Evolutionary conservation across 2,113 vertebrate genomes (phyloP).

Genomic region (Lethenteron camtschaticum): DNA sequence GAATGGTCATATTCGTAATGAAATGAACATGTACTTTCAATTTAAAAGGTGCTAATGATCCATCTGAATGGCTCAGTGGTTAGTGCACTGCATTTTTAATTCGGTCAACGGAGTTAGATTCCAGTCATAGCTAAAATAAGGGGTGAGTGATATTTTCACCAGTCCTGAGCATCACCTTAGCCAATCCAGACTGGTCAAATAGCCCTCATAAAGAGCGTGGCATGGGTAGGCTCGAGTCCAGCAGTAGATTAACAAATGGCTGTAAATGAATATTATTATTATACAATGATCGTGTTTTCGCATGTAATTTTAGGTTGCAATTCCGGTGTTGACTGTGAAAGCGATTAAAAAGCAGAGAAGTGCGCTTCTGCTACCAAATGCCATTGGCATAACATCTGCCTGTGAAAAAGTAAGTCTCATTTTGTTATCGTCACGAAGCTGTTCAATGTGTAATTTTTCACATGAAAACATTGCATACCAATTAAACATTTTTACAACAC

Average conservation of each 20-base stretch:
- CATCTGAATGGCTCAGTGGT: too few species aligned
- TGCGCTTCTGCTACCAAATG: conserved; percentile 2
- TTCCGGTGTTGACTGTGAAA: background rate
- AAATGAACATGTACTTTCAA: too few species aligned
- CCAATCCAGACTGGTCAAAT: background rate
- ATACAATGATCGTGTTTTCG: too few species aligned
- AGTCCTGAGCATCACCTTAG: background rate
- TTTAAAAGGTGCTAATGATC: too few species aligned
- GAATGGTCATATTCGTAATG: too few species aligned
- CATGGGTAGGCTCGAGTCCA: too few species aligned
- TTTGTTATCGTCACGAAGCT: background rate
- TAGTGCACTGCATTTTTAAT: too few species aligned
- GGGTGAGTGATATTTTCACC: background rate
- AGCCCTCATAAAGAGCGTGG: background rate
- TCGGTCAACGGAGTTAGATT: too few species aligned
- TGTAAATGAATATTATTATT: too few species aligned
- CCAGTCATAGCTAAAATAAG: too few species aligned
- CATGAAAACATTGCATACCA: background rate
- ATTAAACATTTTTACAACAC: background rate
- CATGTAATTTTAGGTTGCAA: background rate
- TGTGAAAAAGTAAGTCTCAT: conserved; percentile 1
- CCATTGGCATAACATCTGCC: background rate
- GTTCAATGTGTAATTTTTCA: background rate
- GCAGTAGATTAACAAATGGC: too few species aligned
- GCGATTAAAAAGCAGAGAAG: conserved; percentile 2